Percentiles rank a stretch among this genome's conserved stretches.
These are phyloP conservation scores for Drosophila seguyi DNA, from an alignment of 1,140 invertebrate species.

Conservation along the genomic window DNA sequence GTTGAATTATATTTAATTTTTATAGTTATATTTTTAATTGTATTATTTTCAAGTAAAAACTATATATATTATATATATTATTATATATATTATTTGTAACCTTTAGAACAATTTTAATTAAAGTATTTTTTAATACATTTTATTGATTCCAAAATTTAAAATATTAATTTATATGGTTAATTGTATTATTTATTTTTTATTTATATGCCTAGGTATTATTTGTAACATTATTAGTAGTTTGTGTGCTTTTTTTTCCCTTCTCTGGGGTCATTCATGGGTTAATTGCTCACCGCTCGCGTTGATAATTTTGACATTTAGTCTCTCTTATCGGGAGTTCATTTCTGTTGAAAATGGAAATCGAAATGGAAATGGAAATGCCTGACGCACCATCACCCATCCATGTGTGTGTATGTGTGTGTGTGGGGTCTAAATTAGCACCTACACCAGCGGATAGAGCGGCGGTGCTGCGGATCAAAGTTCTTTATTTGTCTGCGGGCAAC, in stretches of 20 bases:
- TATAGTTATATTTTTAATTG: too few relatives aligned
- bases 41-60: too few relatives aligned
- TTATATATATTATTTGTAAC: too few relatives aligned
- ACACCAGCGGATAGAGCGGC: slow-evolving; percentile 30
- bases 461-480: slow-evolving; percentile 11
- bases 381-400: background rate
- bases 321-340: slow-evolving; percentile 71
- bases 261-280: slow-evolving; percentile 30
- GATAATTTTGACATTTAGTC: slow-evolving; percentile 81
- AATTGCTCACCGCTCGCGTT: slow-evolving; percentile 57
- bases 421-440: slow-evolving; percentile 72
- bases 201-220: too few relatives aligned
- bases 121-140: too few relatives aligned
- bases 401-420: slow-evolving; percentile 31
- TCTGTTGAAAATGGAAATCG: slow-evolving; percentile 71
- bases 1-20: too few relatives aligned
- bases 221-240: background rate
- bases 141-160: too few relatives aligned
- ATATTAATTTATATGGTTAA: too few relatives aligned
- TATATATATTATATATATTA: too few relatives aligned
- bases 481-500: slow-evolving; percentile 49
- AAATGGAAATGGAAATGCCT: slow-evolving; percentile 14
- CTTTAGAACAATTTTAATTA: too few relatives aligned
- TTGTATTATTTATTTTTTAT: too few relatives aligned
- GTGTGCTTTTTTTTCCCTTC: background rate